Evolutionary conservation across 2,888 invertebrate genomes (phyloP).

Genomic region (Phrixothrix hirtus): DNA sequence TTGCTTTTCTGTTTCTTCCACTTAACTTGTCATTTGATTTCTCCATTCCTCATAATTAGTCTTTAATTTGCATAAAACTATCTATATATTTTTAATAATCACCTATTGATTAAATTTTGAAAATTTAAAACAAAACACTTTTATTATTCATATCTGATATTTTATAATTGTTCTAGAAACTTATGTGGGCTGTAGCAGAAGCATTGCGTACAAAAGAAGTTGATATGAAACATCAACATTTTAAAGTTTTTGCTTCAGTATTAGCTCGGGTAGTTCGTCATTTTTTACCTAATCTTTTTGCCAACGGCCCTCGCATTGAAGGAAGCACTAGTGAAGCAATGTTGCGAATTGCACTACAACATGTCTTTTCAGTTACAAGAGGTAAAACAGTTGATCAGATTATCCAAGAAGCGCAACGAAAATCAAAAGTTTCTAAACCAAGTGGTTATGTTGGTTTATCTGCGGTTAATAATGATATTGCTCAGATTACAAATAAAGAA

Average conservation of each 20-base stretch:
- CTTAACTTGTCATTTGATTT: too few relatives aligned
- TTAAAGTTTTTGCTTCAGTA: constrained; percentile 70
- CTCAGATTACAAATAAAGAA: constrained; percentile 27
- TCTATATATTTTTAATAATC: constrained; percentile 2
- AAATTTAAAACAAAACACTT: background rate
- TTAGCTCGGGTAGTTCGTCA: constrained; percentile 70
- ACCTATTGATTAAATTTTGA: background rate
- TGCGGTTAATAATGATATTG: constrained; percentile 42
- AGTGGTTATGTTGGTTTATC: constrained; percentile 60
- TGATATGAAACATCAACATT: constrained; percentile 68
- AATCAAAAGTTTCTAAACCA: constrained; percentile 54
- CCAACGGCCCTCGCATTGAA: constrained; percentile 55
- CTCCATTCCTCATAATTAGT: too few relatives aligned
- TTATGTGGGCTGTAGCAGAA: constrained; percentile 80
- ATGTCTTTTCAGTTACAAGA: constrained; percentile 67
- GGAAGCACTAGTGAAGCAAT: constrained; percentile 74
- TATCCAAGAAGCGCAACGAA: constrained; percentile 50
- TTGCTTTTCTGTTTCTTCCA: too few relatives aligned
- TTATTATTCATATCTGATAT: background rate
- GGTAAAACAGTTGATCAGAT: constrained; percentile 69
- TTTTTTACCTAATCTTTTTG: constrained; percentile 62
- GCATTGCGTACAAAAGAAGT: constrained; percentile 74
- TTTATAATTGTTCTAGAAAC: constrained; percentile 67
- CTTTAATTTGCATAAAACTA: too few relatives aligned
- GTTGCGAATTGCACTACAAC: constrained; percentile 69